phyloP scores from a whole-genome alignment of 2,797 vertebrate species.

The Phalloptychus januarius region DNA sequence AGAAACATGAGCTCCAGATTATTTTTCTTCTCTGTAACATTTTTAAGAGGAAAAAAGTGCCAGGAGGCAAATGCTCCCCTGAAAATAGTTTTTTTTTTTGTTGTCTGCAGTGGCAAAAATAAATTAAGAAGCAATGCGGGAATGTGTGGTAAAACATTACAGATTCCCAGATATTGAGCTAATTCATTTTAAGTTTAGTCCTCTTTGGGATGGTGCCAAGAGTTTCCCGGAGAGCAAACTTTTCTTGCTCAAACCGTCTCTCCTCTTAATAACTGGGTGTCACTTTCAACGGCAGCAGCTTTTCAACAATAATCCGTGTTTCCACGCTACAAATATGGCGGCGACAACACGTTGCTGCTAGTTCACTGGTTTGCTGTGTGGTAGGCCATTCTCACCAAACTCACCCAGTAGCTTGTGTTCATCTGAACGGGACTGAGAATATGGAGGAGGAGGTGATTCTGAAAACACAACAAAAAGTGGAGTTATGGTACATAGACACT shows the following conservation, averaged over 20 bases:
- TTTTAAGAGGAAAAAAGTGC: constrained; percentile 1
- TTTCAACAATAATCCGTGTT: constrained; percentile 37
- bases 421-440: constrained; percentile 87
- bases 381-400: constrained; percentile 53
- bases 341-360: constrained; percentile 44
- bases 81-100: not conserved
- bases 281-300: constrained; percentile 20
- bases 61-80: not conserved
- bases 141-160: not conserved
- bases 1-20: constrained; percentile 13
- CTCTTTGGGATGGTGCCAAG: not conserved
- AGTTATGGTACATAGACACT: constrained; percentile 16
- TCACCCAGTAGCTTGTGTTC: constrained; percentile 93
- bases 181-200: not conserved
- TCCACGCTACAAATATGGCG: constrained; percentile 44
- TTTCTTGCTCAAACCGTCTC: constrained; percentile 11
- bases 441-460: constrained; percentile 97
- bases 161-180: not conserved
- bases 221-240: not conserved
- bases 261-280: constrained; percentile 3
- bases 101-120: not conserved
- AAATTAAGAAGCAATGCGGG: not conserved
- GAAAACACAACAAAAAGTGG: constrained; percentile 68
- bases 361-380: constrained; percentile 36
- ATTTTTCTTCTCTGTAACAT: not conserved